These are phyloP conservation scores for Zaprionus inermis DNA, from an alignment of 1,140 invertebrate species.

Conservation along the genomic window DNA sequence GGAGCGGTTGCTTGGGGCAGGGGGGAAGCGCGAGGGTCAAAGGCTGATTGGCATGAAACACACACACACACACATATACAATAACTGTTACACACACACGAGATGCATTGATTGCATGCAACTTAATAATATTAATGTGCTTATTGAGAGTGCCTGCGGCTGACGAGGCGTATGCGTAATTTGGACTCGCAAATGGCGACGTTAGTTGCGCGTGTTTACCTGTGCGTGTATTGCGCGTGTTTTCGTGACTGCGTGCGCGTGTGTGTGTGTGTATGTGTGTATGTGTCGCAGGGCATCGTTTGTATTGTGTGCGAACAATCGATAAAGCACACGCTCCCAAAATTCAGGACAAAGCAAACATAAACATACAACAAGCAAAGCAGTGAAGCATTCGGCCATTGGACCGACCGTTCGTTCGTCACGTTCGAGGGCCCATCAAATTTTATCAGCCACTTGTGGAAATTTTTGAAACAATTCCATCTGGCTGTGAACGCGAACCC, in stretches of 20 bases:
- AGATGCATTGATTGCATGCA: conserved; percentile 76
- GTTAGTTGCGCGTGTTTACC: conserved; percentile 44
- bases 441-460: conserved; percentile 81
- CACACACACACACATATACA: conserved; percentile 4
- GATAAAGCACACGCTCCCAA: conserved; percentile 57
- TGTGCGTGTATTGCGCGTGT: background rate
- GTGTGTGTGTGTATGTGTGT: background rate
- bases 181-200: conserved; percentile 58
- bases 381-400: background rate
- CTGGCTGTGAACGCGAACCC: conserved; percentile 38
- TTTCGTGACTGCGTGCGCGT: too few relatives aligned
- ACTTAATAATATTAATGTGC: conserved; percentile 72
- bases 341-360: conserved; percentile 51
- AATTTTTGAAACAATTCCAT: conserved; percentile 66
- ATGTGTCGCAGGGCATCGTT: background rate
- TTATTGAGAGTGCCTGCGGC: conserved; percentile 48
- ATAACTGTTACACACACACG: background rate
- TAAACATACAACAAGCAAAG: conserved; percentile 26
- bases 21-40: too few relatives aligned
- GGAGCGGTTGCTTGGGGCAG: background rate
- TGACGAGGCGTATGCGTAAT: conserved; percentile 64
- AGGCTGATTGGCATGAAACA: conserved; percentile 51
- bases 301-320: conserved; percentile 50
- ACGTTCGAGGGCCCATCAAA: conserved; percentile 63
- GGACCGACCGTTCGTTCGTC: conserved; percentile 39